phyloP scores from a whole-genome alignment of 2,797 vertebrate species.

The Linurgus olivaceus region DNA sequence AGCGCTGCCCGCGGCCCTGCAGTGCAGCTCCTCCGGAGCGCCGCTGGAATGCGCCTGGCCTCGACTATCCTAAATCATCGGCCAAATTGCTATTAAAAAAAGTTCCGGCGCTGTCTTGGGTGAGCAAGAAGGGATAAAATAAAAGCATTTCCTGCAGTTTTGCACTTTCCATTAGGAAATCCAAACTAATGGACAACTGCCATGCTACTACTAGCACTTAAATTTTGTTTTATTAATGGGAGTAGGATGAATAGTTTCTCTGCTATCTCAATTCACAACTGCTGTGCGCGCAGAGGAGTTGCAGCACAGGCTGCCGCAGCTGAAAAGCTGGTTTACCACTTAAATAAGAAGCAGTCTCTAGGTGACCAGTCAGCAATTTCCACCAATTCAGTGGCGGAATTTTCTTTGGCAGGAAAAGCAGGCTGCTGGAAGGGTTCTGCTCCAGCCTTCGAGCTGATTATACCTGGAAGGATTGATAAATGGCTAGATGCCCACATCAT shows the following conservation, averaged over 20 bases:
- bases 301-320: background rate
- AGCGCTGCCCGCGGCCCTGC: background rate
- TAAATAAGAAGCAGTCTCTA: slow-evolving; percentile 24
- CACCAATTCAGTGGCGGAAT: slow-evolving; percentile 29
- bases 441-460: background rate
- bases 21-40: background rate
- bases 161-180: background rate
- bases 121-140: background rate
- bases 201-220: background rate
- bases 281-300: background rate
- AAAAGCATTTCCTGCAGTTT: background rate
- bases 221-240: background rate
- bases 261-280: background rate
- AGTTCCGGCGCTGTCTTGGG: background rate
- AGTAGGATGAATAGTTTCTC: background rate
- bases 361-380: slow-evolving; percentile 59
- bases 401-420: slow-evolving; percentile 32
- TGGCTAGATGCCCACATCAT: background rate
- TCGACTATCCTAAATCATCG: rapidly evolving
- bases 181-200: background rate
- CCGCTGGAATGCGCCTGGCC: background rate
- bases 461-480: background rate
- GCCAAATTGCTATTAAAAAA: background rate
- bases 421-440: background rate
- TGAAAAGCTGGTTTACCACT: slow-evolving; percentile 27